Evolutionary conservation across 2,888 invertebrate species (phyloP).

Genomic region (Lasioglossum pauxillum): DNA sequence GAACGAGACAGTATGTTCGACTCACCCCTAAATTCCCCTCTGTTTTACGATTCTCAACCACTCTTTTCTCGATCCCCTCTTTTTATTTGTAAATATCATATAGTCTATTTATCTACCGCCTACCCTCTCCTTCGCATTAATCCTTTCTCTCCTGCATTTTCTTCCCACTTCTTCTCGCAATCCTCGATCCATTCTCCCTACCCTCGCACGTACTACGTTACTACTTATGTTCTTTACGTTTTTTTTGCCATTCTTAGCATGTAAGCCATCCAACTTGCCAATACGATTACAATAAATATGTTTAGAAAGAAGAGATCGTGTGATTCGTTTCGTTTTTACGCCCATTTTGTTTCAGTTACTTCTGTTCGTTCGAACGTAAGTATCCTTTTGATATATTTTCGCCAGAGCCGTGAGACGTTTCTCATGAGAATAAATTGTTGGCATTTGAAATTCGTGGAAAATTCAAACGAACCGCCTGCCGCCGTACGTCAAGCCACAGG

Average conservation of each 20-base stretch:
- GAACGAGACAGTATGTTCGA: constrained; percentile 72
- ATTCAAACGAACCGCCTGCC: background rate
- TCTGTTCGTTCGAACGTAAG: constrained; percentile 58
- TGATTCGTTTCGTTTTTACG: constrained; percentile 58
- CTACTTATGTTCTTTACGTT: constrained; percentile 74
- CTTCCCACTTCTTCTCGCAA: background rate
- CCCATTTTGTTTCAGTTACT: constrained; percentile 70
- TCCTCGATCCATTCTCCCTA: constrained; percentile 41
- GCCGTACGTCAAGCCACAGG: constrained; percentile 47
- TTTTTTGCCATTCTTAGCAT: constrained; percentile 78
- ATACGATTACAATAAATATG: constrained; percentile 83
- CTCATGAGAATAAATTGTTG: background rate
- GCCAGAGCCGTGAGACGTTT: background rate
- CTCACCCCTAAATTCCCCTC: constrained; percentile 7
- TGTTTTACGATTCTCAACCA: background rate
- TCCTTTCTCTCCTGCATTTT: background rate
- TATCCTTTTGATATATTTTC: constrained; percentile 15
- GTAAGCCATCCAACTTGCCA: constrained; percentile 84
- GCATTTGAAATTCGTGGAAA: background rate
- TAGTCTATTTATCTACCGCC: constrained; percentile 76
- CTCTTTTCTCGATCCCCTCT: constrained; percentile 21
- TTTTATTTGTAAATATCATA: constrained; percentile 77
- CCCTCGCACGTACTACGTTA: constrained; percentile 75
- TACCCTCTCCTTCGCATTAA: constrained; percentile 47
- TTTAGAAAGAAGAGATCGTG: constrained; percentile 77